A percentile compares a stretch with the other conserved stretches of the same genome.
Conservation (phyloP, 1,140 invertebrate genomes). For the Fopius arisanus region DNA sequence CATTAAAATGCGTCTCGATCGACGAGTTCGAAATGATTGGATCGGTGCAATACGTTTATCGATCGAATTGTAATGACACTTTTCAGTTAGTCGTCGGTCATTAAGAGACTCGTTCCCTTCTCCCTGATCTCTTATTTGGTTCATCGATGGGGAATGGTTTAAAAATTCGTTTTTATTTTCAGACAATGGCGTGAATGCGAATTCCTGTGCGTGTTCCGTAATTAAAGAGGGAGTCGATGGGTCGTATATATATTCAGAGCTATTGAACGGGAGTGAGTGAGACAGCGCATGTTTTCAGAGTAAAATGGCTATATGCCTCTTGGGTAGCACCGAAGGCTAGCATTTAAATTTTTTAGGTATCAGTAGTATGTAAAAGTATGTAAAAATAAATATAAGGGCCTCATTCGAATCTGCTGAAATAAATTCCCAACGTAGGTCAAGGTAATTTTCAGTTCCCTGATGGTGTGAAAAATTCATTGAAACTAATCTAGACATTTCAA, state of each 20-base stretch:
- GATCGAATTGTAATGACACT: constrained; percentile 33
- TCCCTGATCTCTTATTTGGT: neutral
- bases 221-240: constrained; percentile 7
- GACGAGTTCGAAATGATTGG: constrained; percentile 32
- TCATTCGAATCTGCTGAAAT: no score
- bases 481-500: no score
- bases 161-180: constrained; percentile 17
- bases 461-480: no score
- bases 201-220: constrained; percentile 18
- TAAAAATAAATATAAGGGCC: no score
- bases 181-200: constrained; percentile 14
- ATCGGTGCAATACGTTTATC: constrained; percentile 32
- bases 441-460: no score
- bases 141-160: neutral
- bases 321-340: no score
- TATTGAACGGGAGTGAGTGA: neutral
- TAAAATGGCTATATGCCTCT: no score
- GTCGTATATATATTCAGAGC: neutral
- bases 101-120: constrained; percentile 22
- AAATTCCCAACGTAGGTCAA: no score
- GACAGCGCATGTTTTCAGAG: neutral
- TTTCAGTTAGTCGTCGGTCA: constrained; percentile 36
- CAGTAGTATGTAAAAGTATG: no score
- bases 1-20: constrained; percentile 1
- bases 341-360: no score